phyloP scores from a whole-genome alignment of 2,888 invertebrate species.

The Antheraea yamamai region DNA sequence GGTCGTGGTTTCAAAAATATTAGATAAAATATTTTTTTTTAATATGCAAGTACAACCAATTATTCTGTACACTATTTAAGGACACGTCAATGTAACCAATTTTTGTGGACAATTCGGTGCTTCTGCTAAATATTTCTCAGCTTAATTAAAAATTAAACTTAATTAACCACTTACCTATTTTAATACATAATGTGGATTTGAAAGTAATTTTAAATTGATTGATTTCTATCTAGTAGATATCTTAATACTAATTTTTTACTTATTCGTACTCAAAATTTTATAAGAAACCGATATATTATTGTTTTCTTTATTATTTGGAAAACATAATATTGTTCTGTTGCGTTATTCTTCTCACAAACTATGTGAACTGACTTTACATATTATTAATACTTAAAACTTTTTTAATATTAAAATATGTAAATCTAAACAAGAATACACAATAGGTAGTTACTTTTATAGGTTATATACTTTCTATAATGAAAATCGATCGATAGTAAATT shows the following conservation, averaged over 20 bases:
- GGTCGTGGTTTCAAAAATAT: neutral
- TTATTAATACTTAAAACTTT: neutral
- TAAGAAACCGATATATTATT: neutral
- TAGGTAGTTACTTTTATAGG: conserved; percentile 17
- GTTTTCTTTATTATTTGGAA: neutral
- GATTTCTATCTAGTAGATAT: neutral
- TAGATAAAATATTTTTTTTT: neutral
- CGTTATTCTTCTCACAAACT: neutral
- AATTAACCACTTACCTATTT: neutral
- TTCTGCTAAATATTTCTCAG: neutral
- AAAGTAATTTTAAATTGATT: neutral
- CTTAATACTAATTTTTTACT: neutral
- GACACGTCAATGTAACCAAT: too few relatives aligned
- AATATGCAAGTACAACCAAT: neutral
- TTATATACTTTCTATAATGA: conserved; percentile 15
- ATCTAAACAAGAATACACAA: neutral
- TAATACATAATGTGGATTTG: neutral
- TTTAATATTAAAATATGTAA: neutral
- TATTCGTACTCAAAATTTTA: neutral
- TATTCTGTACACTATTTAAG: too few relatives aligned
- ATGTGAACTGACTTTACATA: neutral
- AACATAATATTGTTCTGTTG: neutral
- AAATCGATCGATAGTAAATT: conserved; percentile 44
- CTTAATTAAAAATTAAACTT: neutral
- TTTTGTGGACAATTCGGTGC: too few relatives aligned